Conservation (phyloP, 2,113 vertebrate genomes). For the Oostethus manadensis region DNA sequence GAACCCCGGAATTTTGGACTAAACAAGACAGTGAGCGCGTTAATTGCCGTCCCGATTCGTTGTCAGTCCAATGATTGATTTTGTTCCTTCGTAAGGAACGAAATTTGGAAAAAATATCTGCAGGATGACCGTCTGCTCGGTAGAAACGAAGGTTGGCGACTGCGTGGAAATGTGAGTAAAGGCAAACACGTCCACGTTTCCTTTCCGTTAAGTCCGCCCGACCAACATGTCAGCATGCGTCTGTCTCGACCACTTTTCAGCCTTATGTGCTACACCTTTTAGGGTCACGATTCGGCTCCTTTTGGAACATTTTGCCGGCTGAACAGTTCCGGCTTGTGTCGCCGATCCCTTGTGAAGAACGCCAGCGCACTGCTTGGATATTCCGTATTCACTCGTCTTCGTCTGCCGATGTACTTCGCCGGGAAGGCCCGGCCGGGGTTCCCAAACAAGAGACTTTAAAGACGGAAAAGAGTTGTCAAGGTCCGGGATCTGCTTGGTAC, state of each 20-base stretch:
- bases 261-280: background rate
- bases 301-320: no score
- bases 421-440: no score
- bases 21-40: conserved; percentile 21
- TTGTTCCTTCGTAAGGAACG: background rate
- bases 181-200: conserved; percentile 5
- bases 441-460: no score
- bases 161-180: conserved; percentile 10
- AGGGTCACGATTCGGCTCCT: no score
- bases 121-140: background rate
- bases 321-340: no score
- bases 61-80: conserved; percentile 6
- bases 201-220: background rate
- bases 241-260: conserved; percentile 5
- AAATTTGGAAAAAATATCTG: no score
- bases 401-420: no score
- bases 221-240: conserved; percentile 6
- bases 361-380: no score
- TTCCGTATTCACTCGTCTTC: no score
- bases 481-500: no score
- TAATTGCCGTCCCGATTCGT: conserved; percentile 4
- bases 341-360: no score
- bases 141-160: conserved; percentile 4
- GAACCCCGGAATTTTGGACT: conserved; percentile 27
- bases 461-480: no score